Base-by-base conservation (phyloP, 2,113 vertebrate genomes). In the Mohoua ochrocephala region DNA sequence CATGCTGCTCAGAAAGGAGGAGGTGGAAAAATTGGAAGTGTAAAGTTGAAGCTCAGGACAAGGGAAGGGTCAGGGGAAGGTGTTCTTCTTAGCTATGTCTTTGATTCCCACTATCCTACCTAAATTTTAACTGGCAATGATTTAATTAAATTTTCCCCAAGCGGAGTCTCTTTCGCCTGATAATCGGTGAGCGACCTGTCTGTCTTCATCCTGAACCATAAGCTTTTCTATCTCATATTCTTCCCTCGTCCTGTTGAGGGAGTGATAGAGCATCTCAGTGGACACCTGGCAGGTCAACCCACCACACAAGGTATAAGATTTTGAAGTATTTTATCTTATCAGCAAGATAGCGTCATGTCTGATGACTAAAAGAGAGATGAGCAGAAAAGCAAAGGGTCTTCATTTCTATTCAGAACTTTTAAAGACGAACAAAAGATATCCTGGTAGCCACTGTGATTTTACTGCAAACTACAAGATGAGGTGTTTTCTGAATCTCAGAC, bases 1-100 rank as follows among this genome's bases (percentile, higher is more conserved):
- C 12, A 12, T 2, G 0, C 7, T 6, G 7, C 44, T 53, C 23
- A 28, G 20, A 4, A 30, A 41, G 1, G 7, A 65, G 15, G 20
- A 65, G 28, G 11, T 63, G 18, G 13, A 63, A 73, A 52, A 73
- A 45, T 19, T 26, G 4, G 18, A 24, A 67, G 8, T 13, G 13
- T 47, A 11, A 68, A 57, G 4, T 6, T 11, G 7, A 84, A 47
- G 7, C 10, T 18, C 12, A 7, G 31, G 24, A 70, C 11, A 41
- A 52, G 7, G 8, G 11, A 78, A 41, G 27, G 28, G 13, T 59
- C 7, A 61, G 17, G 11, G 7, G 11, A 63, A 75, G 24, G 15
- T 59, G 9, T 2, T 74, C 41, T 70, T 65, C 35, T 73, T 73
- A 67, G 9, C 11, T 53, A 39, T 75, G 31, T 21, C 84, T 68